A percentile compares a stretch with the other conserved stretches of the same genome.
phyloP scores from a whole-genome alignment of 2,797 vertebrate genomes.

The Sus cebifrons region DNA sequence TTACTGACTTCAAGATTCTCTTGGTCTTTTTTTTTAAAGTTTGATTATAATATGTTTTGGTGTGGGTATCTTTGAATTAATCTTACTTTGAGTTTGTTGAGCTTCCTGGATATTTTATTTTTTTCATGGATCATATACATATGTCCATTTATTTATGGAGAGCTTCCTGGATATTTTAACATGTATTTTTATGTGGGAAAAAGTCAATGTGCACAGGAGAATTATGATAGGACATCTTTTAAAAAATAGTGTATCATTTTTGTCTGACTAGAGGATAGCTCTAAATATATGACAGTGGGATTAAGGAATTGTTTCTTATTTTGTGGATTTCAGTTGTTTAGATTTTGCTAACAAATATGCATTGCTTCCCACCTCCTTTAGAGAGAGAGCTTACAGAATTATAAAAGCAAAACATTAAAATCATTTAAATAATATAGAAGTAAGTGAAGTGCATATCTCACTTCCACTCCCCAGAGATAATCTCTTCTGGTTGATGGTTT shows the following conservation, averaged over 20 bases:
- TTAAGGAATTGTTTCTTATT: conserved; percentile 46
- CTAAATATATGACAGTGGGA: neutral
- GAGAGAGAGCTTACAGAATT: neutral
- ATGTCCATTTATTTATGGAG: no score
- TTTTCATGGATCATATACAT: no score
- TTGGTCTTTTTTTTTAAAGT: conserved; percentile 19
- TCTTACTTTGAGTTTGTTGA: neutral
- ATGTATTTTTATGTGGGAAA: neutral
- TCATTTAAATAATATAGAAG: neutral
- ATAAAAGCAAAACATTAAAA: conserved; percentile 42
- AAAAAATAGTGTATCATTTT: neutral
- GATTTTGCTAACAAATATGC: neutral
- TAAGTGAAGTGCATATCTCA: neutral
- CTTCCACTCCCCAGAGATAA: neutral
- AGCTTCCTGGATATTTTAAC: neutral
- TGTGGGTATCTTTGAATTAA: neutral
- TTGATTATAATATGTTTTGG: neutral
- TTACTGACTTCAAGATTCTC: neutral
- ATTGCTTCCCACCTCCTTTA: neutral
- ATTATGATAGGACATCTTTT: neutral
- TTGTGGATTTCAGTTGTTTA: conserved; percentile 40
- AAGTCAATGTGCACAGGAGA: neutral
- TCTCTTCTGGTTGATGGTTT: neutral
- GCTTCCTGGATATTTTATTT: neutral
- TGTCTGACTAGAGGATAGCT: neutral